These are phyloP conservation scores for Artemia sinica DNA, from an alignment of 2,888 invertebrate species.

Conservation along the genomic window DNA sequence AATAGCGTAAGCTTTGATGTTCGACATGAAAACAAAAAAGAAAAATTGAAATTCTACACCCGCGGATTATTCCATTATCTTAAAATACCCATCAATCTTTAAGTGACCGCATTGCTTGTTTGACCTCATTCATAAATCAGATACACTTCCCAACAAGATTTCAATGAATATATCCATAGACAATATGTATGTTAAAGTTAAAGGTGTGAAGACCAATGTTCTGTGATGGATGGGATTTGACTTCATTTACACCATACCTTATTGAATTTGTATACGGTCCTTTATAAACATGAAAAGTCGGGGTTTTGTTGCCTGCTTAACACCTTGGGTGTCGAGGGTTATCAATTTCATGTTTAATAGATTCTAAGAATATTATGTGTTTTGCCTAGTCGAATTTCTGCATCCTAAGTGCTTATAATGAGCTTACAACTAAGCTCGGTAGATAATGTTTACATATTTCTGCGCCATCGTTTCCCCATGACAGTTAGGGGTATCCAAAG, in stretches of 20 bases:
- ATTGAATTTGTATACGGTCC: slow-evolving; percentile 13
- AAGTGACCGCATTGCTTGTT: too few relatives aligned
- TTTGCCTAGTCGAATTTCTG: too few relatives aligned
- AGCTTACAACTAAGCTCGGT: too few relatives aligned
- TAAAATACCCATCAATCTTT: too few relatives aligned
- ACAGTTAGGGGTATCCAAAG: too few relatives aligned
- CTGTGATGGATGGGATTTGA: slow-evolving; percentile 2
- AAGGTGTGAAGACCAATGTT: slow-evolving; percentile 6
- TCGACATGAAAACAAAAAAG: too few relatives aligned
- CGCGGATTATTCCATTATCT: too few relatives aligned
- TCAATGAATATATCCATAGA: slow-evolving; percentile 14
- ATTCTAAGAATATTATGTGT: neutral
- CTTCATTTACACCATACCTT: slow-evolving; percentile 10
- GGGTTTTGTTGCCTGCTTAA: neutral
- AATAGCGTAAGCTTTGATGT: too few relatives aligned
- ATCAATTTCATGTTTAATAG: slow-evolving; percentile 11
- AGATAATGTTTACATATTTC: too few relatives aligned
- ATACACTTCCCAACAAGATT: neutral
- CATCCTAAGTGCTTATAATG: too few relatives aligned
- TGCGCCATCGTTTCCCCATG: too few relatives aligned
- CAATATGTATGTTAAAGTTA: slow-evolving; percentile 7
- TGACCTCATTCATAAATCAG: slow-evolving; percentile 3
- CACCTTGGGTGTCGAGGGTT: slow-evolving; percentile 7
- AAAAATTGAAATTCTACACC: too few relatives aligned
- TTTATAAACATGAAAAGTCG: slow-evolving; percentile 11